phyloP scores from a whole-genome alignment of 2,888 invertebrate species.

The Tetranychus piercei region DNA sequence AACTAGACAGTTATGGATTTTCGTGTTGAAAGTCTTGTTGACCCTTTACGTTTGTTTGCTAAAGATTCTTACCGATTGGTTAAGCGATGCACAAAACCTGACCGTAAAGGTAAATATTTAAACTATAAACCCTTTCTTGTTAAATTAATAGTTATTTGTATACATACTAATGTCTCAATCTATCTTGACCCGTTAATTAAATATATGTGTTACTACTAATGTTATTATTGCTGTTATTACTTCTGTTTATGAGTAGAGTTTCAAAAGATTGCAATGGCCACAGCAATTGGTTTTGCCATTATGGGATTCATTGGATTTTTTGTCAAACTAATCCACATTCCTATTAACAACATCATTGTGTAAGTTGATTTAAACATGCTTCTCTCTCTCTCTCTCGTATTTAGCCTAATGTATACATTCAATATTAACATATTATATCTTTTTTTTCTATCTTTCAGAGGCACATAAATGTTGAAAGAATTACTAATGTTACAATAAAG shows the following conservation, averaged over 20 bases:
- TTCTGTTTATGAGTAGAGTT: conserved; percentile 54
- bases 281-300: conserved; percentile 97
- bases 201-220: too few relatives aligned
- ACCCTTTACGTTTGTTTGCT: conserved; percentile 72
- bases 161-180: background rate
- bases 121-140: background rate
- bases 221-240: background rate
- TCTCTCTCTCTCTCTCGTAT: too few relatives aligned
- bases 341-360: conserved; percentile 50
- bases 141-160: background rate
- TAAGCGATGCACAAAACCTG: conserved; percentile 97
- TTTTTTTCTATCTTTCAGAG: too few relatives aligned
- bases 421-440: too few relatives aligned
- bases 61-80: conserved; percentile 96
- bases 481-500: too few relatives aligned
- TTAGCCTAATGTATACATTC: too few relatives aligned
- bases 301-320: conserved; percentile 99
- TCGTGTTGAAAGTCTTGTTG: conserved; percentile 13
- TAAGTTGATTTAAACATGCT: background rate
- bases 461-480: too few relatives aligned
- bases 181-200: too few relatives aligned
- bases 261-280: conserved; percentile 97
- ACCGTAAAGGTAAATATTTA: conserved; percentile 33
- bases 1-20: background rate
- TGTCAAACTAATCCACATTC: conserved; percentile 97